Base-by-base conservation (phyloP, 2,113 vertebrate species). In the Gobius niger region DNA sequence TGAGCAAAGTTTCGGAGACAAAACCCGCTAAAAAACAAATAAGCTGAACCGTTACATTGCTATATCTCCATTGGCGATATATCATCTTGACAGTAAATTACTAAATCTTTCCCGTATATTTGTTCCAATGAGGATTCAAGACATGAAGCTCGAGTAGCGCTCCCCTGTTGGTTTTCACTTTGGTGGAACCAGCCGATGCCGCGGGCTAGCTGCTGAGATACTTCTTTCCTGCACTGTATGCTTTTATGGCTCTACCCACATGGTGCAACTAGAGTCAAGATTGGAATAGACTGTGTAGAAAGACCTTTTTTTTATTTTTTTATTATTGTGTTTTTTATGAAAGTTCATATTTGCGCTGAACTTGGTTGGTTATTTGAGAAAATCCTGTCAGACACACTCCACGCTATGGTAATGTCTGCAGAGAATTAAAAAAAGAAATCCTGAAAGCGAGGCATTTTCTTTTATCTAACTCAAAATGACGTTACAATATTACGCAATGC, bases 281-380 rank as follows among this genome's bases (percentile, higher is more conserved):
- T 63, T 75, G 70, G 74, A 80, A 75, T 67, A 42, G 9, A 53
- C 63, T 78, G 50, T 63, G 67, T 65, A 65, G 44, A 72, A 24
- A 76, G 67, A 66, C 24, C 5, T 34, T 34, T 34, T 34, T 2
- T 34, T 34, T 34, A 1, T 3, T 3, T 24, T 24, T 2, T 1
- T 24, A n/a, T n/a, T n/a, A n/a, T 24, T 24, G 1, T 66, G 9
- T 18, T 9, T 63, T 46, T 54, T 69, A 34, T 59, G 44, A 72
- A 81, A 72, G 79, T 54, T 69, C 42, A 71, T 80, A 76, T 89
- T 84, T 88, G 75, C 65, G 70, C 66, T 76, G 72, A 19, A 44
- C 47, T 15, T 51, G 46, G 57, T 59, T 59, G 34, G 44, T 52
- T 67, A 62, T 75, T 69, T 73, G 67, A 73, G 67, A 71, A 66